Evolutionary conservation across 2,113 vertebrate species (phyloP), one percentile per base, ranked within the genome.

Genomic region (Datnioides undecimradiatus): DNA sequence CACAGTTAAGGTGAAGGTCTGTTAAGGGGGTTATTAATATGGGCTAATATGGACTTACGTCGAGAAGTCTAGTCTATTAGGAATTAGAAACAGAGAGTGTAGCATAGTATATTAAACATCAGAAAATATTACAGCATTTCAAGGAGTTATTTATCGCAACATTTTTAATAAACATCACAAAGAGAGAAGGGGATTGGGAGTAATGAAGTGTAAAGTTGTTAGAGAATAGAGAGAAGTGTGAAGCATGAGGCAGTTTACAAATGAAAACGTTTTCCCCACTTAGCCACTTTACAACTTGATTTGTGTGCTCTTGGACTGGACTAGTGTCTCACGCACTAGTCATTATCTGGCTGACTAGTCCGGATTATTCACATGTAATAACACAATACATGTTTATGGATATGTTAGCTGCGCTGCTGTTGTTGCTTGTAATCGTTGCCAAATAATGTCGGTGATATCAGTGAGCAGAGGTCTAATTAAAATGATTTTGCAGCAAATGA

Each of bases 61-160:
- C 80, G 90, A 86, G 91, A 90, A 89, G 93, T 93, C 93, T 91
- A 91, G 90, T 71, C 93, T 93, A 93, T 91, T 84, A 82, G 75
- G 84, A 75, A 79, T 91, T 87, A 91, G 91, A 93, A 88, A 91
- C 86, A 92, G 87, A 93, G 87, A 93, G 88, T 65, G 90, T 81
- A 86, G 88, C 51, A 92, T 88, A 90, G 73, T 78, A 79, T 82
- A 91, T 92, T 92, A 93, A 90, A 90, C 86, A 91, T 87, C 71
- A 88, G 73, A 84, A 52, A 69, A 86, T 67, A 79, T 79, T 52
- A 84, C 60, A 91, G 84, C 79, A 87, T 74, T 85, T 83, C 58
- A 89, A 78, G 54, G 65, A 76, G 79, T 88, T 88, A 87, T 91
- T 80, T 85, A n/a, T n/a, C n/a, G 77, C 77, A 77, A 76, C 76